Evolutionary conservation across 2,113 vertebrate species (phyloP).

Genomic region (Larimichthys crocea): DNA sequence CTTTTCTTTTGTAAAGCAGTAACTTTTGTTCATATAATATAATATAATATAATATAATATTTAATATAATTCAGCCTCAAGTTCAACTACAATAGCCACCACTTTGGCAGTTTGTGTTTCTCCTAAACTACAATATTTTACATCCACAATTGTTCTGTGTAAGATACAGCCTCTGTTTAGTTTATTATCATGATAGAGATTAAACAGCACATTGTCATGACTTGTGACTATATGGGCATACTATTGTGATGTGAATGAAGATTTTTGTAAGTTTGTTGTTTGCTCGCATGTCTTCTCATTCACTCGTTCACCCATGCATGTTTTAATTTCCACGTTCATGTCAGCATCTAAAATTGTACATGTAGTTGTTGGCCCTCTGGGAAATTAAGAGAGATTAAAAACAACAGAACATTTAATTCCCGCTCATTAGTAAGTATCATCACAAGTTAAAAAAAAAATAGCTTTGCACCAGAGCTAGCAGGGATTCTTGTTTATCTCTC

Average conservation of each 20-base stretch:
- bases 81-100: background rate
- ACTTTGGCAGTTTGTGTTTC: background rate
- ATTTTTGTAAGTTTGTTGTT: background rate
- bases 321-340: background rate
- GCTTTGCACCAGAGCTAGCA: background rate
- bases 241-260: background rate
- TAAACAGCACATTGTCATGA: background rate
- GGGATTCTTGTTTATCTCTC: background rate
- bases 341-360: background rate
- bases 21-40: constrained; percentile 38
- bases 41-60: constrained; percentile 18
- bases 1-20: constrained; percentile 38
- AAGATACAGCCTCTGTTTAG: background rate
- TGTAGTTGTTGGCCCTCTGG: background rate
- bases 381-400: background rate
- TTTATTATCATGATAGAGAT: background rate
- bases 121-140: constrained; percentile 13
- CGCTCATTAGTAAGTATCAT: background rate
- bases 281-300: background rate
- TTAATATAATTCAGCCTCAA: constrained; percentile 7
- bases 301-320: background rate
- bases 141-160: background rate
- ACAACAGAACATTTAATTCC: background rate
- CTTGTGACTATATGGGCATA: background rate
- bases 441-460: background rate